Conservation (phyloP, 2,113 vertebrate species). For the Sphyrna mokarran region DNA sequence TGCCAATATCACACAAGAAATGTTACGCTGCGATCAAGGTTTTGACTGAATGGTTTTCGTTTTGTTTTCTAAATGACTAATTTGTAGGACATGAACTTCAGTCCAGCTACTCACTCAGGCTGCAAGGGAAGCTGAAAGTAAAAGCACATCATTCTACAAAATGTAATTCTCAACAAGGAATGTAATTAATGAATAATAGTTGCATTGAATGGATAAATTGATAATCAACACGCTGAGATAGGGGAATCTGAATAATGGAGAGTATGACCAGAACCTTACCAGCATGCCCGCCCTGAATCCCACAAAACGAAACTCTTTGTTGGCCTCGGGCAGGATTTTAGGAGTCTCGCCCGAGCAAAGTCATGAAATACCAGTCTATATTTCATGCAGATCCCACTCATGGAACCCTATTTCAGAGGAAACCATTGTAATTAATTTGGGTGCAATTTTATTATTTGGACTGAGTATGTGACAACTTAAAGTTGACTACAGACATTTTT, state of each 20-base stretch:
- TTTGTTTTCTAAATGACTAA: not conserved
- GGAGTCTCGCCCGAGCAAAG: too few species aligned
- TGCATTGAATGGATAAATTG: not conserved
- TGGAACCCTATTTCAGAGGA: not conserved
- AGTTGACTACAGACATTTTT: not conserved
- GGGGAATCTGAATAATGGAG: not conserved
- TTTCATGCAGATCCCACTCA: not conserved
- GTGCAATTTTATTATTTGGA: not conserved
- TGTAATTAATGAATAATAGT: not conserved
- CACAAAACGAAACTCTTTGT: too few species aligned
- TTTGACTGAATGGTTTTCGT: not conserved
- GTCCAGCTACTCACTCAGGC: not conserved
- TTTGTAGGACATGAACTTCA: not conserved
- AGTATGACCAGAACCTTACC: not conserved
- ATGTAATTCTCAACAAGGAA: not conserved
- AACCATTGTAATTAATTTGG: not conserved
- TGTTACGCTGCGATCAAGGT: not conserved
- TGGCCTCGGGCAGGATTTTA: too few species aligned
- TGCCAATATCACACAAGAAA: slow-evolving; percentile 1
- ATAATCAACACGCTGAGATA: not conserved
- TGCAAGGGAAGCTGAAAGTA: not conserved
- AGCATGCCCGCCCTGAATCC: too few species aligned
- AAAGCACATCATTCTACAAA: slow-evolving; percentile 7
- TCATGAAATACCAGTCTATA: too few species aligned
- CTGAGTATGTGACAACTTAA: not conserved